Conservation (phyloP, 2,113 vertebrate species). For the Grammatotria lemairii region DNA sequence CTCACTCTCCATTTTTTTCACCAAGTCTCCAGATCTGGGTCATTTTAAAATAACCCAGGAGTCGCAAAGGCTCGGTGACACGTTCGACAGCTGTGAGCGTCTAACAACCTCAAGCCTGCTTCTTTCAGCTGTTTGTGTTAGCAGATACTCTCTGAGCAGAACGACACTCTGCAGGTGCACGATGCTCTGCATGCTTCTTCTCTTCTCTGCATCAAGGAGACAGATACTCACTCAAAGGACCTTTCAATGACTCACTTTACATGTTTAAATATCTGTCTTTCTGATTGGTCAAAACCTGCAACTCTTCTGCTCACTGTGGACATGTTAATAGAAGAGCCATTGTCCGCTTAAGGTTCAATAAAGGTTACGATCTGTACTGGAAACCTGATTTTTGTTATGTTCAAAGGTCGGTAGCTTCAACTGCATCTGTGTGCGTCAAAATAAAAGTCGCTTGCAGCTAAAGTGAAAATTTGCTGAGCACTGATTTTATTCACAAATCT, state of each 20-base stretch:
- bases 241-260: not conserved
- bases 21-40: conserved; percentile 15
- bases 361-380: not conserved
- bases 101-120: not conserved
- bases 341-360: not conserved
- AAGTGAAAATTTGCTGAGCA: not conserved
- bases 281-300: not conserved
- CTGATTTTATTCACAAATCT: not conserved
- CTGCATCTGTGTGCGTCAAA: not conserved
- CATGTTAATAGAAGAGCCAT: not conserved
- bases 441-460: not conserved
- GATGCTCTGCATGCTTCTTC: not conserved
- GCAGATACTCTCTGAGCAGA: not conserved
- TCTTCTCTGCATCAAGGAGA: not conserved
- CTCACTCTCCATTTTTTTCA: not conserved
- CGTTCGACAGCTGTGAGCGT: not conserved
- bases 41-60: conserved; percentile 28
- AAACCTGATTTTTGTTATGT: not conserved
- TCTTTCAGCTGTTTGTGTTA: not conserved
- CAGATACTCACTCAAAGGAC: not conserved
- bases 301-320: not conserved
- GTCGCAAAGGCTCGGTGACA: not conserved
- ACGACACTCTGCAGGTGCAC: not conserved
- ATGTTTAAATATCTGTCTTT: not conserved
- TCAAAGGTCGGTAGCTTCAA: not conserved